Evolutionary conservation across 2,113 vertebrate genomes (phyloP), one percentile per base, ranked within the genome.

Genomic region (Gambusia holbrooki): DNA sequence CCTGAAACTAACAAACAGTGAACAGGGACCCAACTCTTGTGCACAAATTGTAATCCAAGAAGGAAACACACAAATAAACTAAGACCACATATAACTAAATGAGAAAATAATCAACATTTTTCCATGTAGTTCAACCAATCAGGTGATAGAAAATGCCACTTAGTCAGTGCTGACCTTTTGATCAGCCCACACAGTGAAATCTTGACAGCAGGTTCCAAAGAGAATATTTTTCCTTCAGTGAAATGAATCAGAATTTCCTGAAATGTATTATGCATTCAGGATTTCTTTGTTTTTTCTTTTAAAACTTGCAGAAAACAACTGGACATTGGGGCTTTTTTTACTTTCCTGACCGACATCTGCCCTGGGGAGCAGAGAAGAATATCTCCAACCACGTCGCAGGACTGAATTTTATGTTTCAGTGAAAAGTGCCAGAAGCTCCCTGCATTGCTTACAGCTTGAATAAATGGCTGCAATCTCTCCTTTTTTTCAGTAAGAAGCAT

Each of bases 321-420:
- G 51, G 51, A 10, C 9, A 19, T 58, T 58, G 25, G 9, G 51
- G 2, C 17, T 19, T 70, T 69, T 72, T 72, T 81, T 29, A 54
- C 40, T 71, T 77, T 28, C 40, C 58, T 30, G 45, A 68, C 76
- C 71, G n/a, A 12, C 42, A 82, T 82, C 62, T 69, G 67, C 9
- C 66, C 82, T 76, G 69, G 15, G 63, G 61, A 90, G 87, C 58
- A 61, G 74, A 71, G 78, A 88, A 85, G 72, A 58, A 58, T 22
- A n/a, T 48, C 73, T 84, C 40, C 69, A 71, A 67, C 71, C 62
- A 63, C 8, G 48, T 69, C 78, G 82, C 81, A 85, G 80, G 84
- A 86, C 82, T 81, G 63, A 74, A 82, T 87, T 83, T 80, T 62
- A 82, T 87, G 74, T 86, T 86, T 76, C 77, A 76, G 73, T 76